Percentiles rank a stretch among this genome's conserved stretches.
Evolutionary conservation across 2,888 invertebrate species (phyloP).

Genomic region (Germaria angustata): DNA sequence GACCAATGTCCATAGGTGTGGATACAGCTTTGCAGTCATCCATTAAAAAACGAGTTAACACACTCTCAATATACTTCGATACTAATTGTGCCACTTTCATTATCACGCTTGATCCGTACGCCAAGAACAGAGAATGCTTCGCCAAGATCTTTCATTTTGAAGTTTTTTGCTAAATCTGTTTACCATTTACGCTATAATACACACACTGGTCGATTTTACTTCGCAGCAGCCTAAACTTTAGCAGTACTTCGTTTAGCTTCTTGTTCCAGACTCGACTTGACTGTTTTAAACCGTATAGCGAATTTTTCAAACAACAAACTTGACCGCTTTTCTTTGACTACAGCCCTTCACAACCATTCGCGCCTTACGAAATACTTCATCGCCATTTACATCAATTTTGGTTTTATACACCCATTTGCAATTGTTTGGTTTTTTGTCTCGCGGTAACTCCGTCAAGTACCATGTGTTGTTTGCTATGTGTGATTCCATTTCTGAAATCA

Average conservation of each 20-base stretch:
- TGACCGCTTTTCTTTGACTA: constrained; percentile 39
- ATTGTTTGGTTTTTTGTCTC: constrained; percentile 41
- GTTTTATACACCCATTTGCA: constrained; percentile 18
- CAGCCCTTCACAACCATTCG: constrained; percentile 59
- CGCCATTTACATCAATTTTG: background rate
- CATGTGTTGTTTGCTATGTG: constrained; percentile 13
- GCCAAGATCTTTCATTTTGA: constrained; percentile 33
- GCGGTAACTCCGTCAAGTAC: constrained; percentile 31
- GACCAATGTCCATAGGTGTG: background rate
- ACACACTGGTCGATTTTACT: constrained; percentile 50
- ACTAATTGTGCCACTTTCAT: too few relatives aligned
- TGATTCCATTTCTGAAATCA: constrained; percentile 14
- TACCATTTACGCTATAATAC: background rate
- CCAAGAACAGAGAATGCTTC: constrained; percentile 15
- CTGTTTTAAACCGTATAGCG: constrained; percentile 34
- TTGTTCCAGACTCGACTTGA: constrained; percentile 34
- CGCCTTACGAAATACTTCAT: constrained; percentile 32
- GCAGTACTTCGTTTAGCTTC: constrained; percentile 24
- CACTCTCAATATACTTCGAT: constrained; percentile 47
- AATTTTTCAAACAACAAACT: constrained; percentile 35
- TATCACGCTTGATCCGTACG: constrained; percentile 45
- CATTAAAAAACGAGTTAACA: too few relatives aligned
- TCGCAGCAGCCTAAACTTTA: constrained; percentile 26
- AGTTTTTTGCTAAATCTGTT: background rate
- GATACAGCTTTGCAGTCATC: background rate